Conservation (phyloP, 2,797 vertebrate species). For the Liasis olivaceus region DNA sequence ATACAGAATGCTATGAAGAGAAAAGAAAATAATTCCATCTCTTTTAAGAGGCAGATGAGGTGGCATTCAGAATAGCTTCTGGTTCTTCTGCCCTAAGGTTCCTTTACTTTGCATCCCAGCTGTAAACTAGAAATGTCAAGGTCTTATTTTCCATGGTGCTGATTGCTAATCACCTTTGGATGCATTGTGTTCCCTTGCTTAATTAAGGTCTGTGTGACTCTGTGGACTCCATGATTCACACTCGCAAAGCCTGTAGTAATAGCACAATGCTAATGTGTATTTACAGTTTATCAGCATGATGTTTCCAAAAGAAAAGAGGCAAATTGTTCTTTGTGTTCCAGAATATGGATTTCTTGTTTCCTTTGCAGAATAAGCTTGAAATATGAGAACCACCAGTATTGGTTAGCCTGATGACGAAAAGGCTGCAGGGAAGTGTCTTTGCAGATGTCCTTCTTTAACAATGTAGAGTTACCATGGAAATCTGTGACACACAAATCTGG, state of each 20-base stretch:
- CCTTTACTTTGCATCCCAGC: neutral
- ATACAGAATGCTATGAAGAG: neutral
- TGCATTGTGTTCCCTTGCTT: neutral
- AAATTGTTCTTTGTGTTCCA: fast-evolving
- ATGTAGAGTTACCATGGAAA: constrained; percentile 68
- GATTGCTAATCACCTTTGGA: neutral
- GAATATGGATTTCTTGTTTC: neutral
- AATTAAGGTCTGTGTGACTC: neutral
- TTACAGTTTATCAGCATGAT: constrained; percentile 5
- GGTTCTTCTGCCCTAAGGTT: neutral
- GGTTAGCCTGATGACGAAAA: constrained; percentile 37
- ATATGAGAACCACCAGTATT: constrained; percentile 22
- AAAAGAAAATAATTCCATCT: neutral
- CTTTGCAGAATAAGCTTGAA: neutral
- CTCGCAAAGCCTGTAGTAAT: constrained; percentile 8
- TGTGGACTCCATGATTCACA: neutral
- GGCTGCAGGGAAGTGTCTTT: constrained; percentile 34
- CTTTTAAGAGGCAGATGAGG: neutral
- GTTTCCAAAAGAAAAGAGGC: neutral
- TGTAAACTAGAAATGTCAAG: neutral
- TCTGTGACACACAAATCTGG: constrained; percentile 37
- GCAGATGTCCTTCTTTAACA: constrained; percentile 39
- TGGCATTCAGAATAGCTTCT: neutral
- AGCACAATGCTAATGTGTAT: neutral
- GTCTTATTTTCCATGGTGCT: fast-evolving